These are phyloP conservation scores for Ochotona curzoniae DNA, from an alignment of 2,113 vertebrate species.

Conservation along the genomic window DNA sequence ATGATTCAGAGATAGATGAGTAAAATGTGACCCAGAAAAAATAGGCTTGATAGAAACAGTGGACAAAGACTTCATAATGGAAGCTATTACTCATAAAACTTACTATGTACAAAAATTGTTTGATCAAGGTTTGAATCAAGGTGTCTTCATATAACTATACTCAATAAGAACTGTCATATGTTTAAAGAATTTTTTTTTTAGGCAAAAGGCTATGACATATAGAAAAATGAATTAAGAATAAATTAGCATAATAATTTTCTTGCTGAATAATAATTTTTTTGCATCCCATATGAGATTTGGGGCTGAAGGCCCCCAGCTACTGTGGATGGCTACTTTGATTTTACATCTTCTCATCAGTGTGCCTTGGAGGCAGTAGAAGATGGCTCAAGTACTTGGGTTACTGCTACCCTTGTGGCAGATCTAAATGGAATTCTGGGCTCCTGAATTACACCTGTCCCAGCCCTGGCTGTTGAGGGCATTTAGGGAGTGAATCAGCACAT, in stretches of 20 bases:
- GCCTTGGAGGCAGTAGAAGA: no score
- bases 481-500: no score
- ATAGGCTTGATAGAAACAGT: not conserved
- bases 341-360: no score
- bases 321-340: no score
- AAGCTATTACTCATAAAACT: not conserved
- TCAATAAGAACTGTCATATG: not conserved
- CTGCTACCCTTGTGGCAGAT: no score
- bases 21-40: not conserved
- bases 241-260: conserved; percentile 5
- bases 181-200: not conserved
- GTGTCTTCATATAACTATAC: not conserved
- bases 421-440: no score
- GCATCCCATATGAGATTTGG: no score
- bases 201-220: not conserved
- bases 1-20: not conserved
- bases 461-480: no score
- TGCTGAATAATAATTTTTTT: not conserved
- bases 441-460: no score
- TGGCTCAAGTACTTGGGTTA: no score
- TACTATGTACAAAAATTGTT: not conserved
- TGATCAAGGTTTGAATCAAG: not conserved
- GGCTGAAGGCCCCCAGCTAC: no score
- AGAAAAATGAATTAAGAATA: conserved; percentile 37
- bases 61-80: not conserved